Percentiles rank a stretch among this genome's conserved stretches.
These are phyloP conservation scores for Emberiza fucata DNA, from an alignment of 2,113 vertebrate species.

Conservation along the genomic window DNA sequence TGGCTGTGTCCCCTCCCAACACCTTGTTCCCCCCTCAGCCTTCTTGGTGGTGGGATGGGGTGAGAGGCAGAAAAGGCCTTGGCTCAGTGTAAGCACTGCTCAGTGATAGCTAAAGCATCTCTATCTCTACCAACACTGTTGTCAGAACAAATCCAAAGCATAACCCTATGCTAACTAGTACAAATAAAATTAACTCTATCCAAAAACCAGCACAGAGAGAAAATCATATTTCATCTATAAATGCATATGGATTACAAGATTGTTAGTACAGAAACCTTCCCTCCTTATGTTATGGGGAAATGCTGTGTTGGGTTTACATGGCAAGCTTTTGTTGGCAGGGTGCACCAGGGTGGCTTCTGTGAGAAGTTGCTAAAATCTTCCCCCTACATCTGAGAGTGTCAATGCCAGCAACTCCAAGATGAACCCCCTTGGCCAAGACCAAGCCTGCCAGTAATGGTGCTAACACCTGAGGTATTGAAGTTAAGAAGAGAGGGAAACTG, in stretches of 20 bases:
- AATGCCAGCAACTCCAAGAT: not conserved
- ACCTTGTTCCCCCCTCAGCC: not conserved
- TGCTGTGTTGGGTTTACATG: not conserved
- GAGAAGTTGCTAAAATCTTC: not conserved
- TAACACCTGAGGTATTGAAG: fast-evolving
- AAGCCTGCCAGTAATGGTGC: not conserved
- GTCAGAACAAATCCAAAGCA: not conserved
- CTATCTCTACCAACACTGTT: not conserved
- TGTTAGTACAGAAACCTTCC: not conserved
- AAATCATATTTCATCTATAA: not conserved
- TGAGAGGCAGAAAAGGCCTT: not conserved
- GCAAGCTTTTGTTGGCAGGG: not conserved
- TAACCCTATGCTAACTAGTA: not conserved
- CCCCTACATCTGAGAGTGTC: not conserved
- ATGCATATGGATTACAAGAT: not conserved
- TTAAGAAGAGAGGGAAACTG: not conserved
- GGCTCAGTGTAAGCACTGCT: not conserved
- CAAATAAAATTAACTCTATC: not conserved
- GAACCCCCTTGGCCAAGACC: not conserved
- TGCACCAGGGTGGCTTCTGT: not conserved
- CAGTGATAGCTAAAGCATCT: not conserved
- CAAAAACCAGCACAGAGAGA: not conserved
- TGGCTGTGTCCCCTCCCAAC: not conserved
- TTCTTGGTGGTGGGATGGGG: fast-evolving
- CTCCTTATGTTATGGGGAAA: not conserved